Evolutionary conservation across 2,888 invertebrate genomes (phyloP).

Genomic region (Mayetiola destructor): DNA sequence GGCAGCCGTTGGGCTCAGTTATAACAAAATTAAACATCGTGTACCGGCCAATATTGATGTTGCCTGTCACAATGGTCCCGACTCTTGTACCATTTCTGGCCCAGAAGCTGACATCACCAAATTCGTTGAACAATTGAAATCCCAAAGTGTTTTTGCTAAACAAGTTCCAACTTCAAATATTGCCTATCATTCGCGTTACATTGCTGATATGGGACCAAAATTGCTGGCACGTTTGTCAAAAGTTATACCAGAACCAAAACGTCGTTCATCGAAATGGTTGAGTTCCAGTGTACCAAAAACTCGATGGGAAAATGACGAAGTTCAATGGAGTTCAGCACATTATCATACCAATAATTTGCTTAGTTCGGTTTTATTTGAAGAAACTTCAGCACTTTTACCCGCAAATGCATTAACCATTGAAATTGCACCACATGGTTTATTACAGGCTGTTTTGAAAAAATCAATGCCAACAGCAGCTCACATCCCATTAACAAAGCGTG

Average conservation of each 20-base stretch:
- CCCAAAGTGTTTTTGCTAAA: constrained; percentile 62
- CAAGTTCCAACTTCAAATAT: constrained; percentile 64
- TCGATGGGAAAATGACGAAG: constrained; percentile 53
- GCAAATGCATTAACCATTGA: constrained; percentile 49
- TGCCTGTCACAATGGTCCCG: constrained; percentile 63
- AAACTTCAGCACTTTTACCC: constrained; percentile 46
- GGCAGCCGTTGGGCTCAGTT: constrained; percentile 70
- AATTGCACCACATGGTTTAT: constrained; percentile 52
- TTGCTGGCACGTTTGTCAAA: constrained; percentile 48
- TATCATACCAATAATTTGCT: constrained; percentile 78
- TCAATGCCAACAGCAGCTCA: constrained; percentile 41
- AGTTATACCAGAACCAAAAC: constrained; percentile 49
- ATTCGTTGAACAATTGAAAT: constrained; percentile 50
- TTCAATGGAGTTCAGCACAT: constrained; percentile 56
- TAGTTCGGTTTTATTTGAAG: constrained; percentile 44
- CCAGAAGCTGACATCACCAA: constrained; percentile 50
- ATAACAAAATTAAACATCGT: constrained; percentile 40
- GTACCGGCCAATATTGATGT: constrained; percentile 65
- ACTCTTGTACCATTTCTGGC: constrained; percentile 70
- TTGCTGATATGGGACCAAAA: constrained; percentile 50
- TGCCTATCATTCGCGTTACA: constrained; percentile 79
- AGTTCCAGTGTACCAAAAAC: constrained; percentile 64
- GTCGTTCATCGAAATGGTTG: constrained; percentile 63
- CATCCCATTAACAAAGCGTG: constrained; percentile 45
- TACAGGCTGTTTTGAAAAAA: constrained; percentile 51